phyloP scores from a whole-genome alignment of 2,113 vertebrate species.

The Bettongia penicillata region DNA sequence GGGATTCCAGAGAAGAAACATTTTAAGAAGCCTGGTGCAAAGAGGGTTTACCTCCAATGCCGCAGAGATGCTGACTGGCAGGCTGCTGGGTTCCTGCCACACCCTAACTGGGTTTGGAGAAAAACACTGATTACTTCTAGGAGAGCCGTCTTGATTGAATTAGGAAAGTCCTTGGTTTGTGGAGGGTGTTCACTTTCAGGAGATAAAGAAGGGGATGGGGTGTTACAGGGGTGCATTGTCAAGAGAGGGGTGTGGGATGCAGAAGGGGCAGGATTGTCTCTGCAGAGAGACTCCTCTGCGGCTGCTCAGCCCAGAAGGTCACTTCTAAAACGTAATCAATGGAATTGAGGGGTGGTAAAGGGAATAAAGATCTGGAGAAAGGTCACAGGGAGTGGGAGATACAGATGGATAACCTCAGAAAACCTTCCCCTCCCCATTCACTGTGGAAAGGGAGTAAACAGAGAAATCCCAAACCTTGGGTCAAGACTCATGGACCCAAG shows the following conservation, averaged over 20 bases:
- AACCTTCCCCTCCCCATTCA: neutral
- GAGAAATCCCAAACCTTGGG: neutral
- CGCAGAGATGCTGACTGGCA: conserved; percentile 28
- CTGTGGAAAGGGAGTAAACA: conserved; percentile 14
- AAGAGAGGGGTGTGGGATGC: neutral
- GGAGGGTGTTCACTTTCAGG: neutral
- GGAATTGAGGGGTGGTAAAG: conserved; percentile 30
- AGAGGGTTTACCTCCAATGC: neutral
- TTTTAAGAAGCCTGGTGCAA: conserved; percentile 69
- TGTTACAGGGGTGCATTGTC: neutral
- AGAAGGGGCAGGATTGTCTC: neutral
- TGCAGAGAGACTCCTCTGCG: conserved; percentile 46
- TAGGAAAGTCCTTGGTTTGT: neutral
- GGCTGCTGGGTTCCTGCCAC: conserved; percentile 20
- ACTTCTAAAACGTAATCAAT: conserved; percentile 61
- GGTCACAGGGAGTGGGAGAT: neutral
- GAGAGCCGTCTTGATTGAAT: conserved; percentile 19
- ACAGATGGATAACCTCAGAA: conserved; percentile 13
- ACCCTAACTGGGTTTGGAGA: conserved; percentile 41
- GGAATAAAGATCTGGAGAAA: conserved; percentile 29
- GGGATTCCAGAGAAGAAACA: conserved; percentile 15
- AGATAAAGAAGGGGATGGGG: conserved; percentile 33
- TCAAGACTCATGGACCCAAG: conserved; percentile 29
- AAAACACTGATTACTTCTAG: conserved; percentile 44
- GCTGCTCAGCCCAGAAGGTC: conserved; percentile 41